Conservation (phyloP, 2,797 vertebrate genomes). For the Furcifer pardalis region DNA sequence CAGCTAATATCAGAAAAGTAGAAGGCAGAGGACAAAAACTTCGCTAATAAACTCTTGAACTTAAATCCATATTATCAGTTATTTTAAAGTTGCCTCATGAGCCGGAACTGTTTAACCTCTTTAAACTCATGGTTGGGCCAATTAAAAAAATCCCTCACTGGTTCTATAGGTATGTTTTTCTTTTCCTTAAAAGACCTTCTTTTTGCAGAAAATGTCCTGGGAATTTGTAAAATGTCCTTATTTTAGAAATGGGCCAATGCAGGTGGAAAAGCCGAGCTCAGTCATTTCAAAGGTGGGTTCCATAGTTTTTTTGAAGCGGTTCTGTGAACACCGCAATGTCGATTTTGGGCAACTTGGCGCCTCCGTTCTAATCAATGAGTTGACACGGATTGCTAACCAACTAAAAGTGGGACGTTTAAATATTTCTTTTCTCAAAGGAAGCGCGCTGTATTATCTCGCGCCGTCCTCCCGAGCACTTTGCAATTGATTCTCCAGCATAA, state of each 20-base stretch:
- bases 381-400: neutral
- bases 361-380: neutral
- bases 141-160: neutral
- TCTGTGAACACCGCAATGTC: accelerated
- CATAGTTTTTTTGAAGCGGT: neutral
- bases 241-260: neutral
- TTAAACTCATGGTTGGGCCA: neutral
- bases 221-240: neutral
- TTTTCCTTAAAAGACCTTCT: neutral
- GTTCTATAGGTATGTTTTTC: neutral
- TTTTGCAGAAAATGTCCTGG: neutral
- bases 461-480: neutral
- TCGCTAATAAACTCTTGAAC: neutral
- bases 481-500: slow-evolving; percentile 45
- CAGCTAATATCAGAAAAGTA: neutral
- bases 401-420: neutral
- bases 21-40: too few relatives aligned
- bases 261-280: neutral
- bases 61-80: neutral
- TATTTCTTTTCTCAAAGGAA: slow-evolving; percentile 36
- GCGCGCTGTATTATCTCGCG: slow-evolving; percentile 22
- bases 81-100: neutral
- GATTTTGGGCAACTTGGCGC: neutral
- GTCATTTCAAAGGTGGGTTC: neutral
- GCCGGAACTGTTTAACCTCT: too few relatives aligned